Evolutionary conservation across 2,888 invertebrate species (phyloP).

Genomic region (Epinotia bilunana): DNA sequence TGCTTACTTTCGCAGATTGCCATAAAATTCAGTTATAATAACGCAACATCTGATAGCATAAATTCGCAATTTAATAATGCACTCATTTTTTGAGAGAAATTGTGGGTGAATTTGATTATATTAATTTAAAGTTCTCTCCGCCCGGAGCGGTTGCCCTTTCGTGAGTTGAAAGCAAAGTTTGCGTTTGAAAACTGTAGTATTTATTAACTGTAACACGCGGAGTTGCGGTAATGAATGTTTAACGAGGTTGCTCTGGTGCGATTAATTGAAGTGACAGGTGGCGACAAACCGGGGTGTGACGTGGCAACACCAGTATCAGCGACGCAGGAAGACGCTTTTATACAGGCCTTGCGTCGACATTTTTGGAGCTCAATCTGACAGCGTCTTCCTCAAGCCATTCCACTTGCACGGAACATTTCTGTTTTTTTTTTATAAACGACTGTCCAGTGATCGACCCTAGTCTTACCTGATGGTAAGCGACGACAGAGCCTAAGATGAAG

Average conservation of each 20-base stretch:
- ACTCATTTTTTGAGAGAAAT: slow-evolving; percentile 25
- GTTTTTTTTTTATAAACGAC: too few relatives aligned
- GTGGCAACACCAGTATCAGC: background rate
- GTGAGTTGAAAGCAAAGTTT: slow-evolving; percentile 20
- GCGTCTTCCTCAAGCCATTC: too few relatives aligned
- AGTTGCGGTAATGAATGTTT: slow-evolving; percentile 13
- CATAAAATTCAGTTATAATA: slow-evolving; percentile 29
- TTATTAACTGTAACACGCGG: background rate
- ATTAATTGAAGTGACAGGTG: slow-evolving; percentile 1
- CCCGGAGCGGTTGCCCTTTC: slow-evolving; percentile 29
- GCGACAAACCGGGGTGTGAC: background rate
- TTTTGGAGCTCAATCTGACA: too few relatives aligned
- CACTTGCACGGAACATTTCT: too few relatives aligned
- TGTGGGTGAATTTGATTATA: slow-evolving; percentile 29
- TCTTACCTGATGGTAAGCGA: too few relatives aligned
- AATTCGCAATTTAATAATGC: slow-evolving; percentile 14
- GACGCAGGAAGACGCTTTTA: background rate
- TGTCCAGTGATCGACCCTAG: too few relatives aligned
- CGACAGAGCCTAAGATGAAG: too few relatives aligned
- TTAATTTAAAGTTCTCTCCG: slow-evolving; percentile 39
- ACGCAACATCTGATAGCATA: slow-evolving; percentile 10
- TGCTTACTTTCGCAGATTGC: too few relatives aligned
- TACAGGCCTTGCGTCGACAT: background rate
- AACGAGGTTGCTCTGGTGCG: background rate
- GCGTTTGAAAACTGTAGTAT: slow-evolving; percentile 16